Percentiles rank a stretch among this genome's conserved stretches.
Evolutionary conservation across 1,140 invertebrate genomes (phyloP).

Genomic region (Drosophila nebulosa): DNA sequence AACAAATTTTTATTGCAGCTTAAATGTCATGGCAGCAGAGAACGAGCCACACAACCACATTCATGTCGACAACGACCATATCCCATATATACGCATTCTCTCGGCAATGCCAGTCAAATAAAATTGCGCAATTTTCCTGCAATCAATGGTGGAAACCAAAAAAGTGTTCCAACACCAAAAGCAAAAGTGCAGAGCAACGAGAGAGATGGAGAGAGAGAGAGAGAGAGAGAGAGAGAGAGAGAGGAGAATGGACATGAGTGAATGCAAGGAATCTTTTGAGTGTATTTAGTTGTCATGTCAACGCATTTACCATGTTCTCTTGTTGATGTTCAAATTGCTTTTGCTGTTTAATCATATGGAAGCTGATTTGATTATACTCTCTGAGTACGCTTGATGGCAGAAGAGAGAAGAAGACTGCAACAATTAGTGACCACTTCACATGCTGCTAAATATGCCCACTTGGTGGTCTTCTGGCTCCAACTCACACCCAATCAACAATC

Average conservation of each 20-base stretch:
- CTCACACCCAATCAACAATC: slow-evolving; percentile 35
- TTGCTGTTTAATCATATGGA: slow-evolving; percentile 74
- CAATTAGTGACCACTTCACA: slow-evolving; percentile 44
- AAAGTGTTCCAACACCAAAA: slow-evolving; percentile 54
- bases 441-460: not conserved
- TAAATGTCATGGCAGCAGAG: slow-evolving; percentile 63
- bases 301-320: slow-evolving; percentile 20
- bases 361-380: slow-evolving; percentile 74
- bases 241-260: slow-evolving; percentile 14
- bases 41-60: not conserved
- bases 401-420: slow-evolving; percentile 30
- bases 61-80: not conserved
- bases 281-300: slow-evolving; percentile 45
- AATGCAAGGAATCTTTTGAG: slow-evolving; percentile 20
- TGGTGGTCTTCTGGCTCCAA: not conserved
- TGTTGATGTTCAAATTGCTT: slow-evolving; percentile 46
- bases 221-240: too few species aligned
- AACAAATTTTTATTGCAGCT: slow-evolving; percentile 71
- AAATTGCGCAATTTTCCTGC: slow-evolving; percentile 74
- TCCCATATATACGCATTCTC: slow-evolving; percentile 7
- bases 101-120: slow-evolving; percentile 54
- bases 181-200: slow-evolving; percentile 5
- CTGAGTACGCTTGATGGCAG: not conserved
- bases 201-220: too few species aligned
- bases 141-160: slow-evolving; percentile 72